These are phyloP conservation scores for Adelges cooleyi DNA, from an alignment of 1,140 invertebrate genomes.

Conservation along the genomic window DNA sequence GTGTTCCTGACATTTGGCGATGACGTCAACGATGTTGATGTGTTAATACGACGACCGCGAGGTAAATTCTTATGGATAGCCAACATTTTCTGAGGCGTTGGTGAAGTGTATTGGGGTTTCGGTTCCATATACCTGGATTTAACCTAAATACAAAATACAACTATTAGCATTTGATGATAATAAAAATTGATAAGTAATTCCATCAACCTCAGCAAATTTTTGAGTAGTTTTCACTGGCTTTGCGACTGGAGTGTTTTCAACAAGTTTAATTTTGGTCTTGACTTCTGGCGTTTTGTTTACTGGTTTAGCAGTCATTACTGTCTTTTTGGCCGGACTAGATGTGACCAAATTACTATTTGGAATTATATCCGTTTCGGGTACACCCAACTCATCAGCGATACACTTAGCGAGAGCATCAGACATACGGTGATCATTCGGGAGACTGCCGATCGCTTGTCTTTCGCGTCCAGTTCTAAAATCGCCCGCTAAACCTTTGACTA, in stretches of 20 bases:
- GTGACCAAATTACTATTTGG: constrained; percentile 2
- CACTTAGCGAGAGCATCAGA: constrained; percentile 11
- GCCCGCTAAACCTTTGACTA: constrained; percentile 11
- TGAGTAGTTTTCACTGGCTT: neutral
- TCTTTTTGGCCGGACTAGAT: constrained; percentile 3
- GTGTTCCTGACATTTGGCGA: neutral
- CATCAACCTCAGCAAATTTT: constrained; percentile 19
- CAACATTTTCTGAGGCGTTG: neutral
- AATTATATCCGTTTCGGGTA: neutral
- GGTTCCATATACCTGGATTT: constrained; percentile 24
- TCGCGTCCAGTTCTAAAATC: constrained; percentile 14
- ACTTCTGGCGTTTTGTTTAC: constrained; percentile 4
- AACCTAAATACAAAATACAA: neutral
- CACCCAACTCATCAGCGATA: neutral
- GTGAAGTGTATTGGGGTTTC: neutral
- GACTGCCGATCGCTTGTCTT: constrained; percentile 23
- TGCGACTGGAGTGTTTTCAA: neutral
- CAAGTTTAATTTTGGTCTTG: neutral
- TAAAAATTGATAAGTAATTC: neutral
- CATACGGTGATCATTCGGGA: constrained; percentile 24
- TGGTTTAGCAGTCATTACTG: neutral
- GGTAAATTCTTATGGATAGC: constrained; percentile 5
- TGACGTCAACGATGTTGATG: constrained; percentile 1
- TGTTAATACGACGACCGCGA: neutral
- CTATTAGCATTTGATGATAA: neutral